A percentile compares a stretch with the other conserved stretches of the same genome.
phyloP scores from a whole-genome alignment of 2,113 vertebrate genomes.

The Eudorcas thomsonii region DNA sequence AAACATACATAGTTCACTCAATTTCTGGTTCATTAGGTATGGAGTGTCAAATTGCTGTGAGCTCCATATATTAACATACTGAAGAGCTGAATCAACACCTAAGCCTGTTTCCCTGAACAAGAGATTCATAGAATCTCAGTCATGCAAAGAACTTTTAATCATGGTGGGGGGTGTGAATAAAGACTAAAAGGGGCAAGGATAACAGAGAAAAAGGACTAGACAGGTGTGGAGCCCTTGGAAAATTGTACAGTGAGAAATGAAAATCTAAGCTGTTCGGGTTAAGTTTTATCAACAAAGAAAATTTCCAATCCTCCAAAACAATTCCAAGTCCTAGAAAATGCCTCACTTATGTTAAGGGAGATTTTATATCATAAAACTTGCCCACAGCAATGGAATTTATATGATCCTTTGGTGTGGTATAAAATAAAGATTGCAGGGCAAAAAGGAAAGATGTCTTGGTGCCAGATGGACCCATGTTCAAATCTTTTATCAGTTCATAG shows the following conservation, averaged over 20 bases:
- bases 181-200: conserved; percentile 59
- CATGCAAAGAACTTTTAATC: conserved; percentile 60
- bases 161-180: conserved; percentile 65
- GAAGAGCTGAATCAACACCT: conserved; percentile 82
- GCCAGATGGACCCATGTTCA: neutral
- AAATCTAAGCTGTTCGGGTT: conserved; percentile 57
- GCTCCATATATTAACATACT: conserved; percentile 78
- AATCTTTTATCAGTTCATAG: neutral
- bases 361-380: conserved; percentile 29
- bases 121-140: conserved; percentile 71
- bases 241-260: conserved; percentile 71
- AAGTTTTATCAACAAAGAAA: conserved; percentile 37
- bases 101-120: conserved; percentile 76
- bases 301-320: neutral
- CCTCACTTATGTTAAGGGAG: conserved; percentile 18
- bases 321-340: conserved; percentile 24
- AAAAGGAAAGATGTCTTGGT: neutral
- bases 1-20: conserved; percentile 67
- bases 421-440: neutral
- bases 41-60: conserved; percentile 74
- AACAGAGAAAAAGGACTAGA: neutral
- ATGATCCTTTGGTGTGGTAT: neutral
- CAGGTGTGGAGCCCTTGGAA: conserved; percentile 65
- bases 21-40: conserved; percentile 76
- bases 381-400: conserved; percentile 9